Evolutionary conservation across 64 coral and sea anemone genomes (phyloP), one percentile per base, ranked within the genome.

Genomic region (Porites lutea): DNA sequence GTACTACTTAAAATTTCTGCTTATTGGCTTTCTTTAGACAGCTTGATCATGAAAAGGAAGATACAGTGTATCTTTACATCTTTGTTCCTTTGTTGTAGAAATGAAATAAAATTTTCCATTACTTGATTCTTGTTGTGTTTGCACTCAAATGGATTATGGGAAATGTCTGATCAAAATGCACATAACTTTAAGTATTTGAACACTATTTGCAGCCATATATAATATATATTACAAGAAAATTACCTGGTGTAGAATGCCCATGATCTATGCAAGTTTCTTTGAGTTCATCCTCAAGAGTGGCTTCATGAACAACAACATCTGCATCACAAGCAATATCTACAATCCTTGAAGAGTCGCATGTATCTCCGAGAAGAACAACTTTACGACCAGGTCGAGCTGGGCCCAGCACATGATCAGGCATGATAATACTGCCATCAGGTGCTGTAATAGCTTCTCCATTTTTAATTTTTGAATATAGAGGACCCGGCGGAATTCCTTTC

Each of bases 241-340:
- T 98, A 98, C 96, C 78, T 95, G 96, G 96, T 19, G 96, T 98
- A 53, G 96, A 98, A 51, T 98, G 96, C 37, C 96, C 96, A 87
- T 87, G 75, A 47, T 91, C 93, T 77, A 98, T 82, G 59, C 90
- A 91, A 58, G 92, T 93, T 77, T 90, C 93, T 49, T 95, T 85
- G 27, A 95, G 47, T 72, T 93, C 93, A 95, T 98, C 78, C 65
- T 93, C 93, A 76, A 92, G 87, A 43, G 96, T 98, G 69, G 96
- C 96, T 90, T 98, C 96, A 88, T 98, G 96, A 57, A 98, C 88
- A 50, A 95, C 53, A 63, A 95, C 65, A 95, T 98, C 91, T 47
- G 93, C 93, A 74, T 87, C 69, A 68, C 11, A 20, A 52, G 96
- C 82, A 59, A 93, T 43, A 37, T 65, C 60, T 14, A 50, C 60